Percentiles rank a stretch among this genome's conserved stretches.
phyloP scores from a whole-genome alignment of 2,888 invertebrate genomes.

The Altica lythri region DNA sequence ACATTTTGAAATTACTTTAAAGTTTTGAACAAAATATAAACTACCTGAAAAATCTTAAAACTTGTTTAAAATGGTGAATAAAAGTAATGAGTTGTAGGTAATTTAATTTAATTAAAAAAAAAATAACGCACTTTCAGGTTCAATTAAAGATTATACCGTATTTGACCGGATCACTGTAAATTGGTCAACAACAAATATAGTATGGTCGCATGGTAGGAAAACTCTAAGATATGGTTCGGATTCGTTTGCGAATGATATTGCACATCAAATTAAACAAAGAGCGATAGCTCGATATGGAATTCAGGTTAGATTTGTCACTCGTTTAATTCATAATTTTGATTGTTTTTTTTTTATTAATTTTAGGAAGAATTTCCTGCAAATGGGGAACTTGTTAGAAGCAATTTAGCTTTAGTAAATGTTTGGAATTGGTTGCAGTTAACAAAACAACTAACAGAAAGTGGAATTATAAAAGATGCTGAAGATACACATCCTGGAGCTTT shows the following conservation, averaged over 20 bases:
- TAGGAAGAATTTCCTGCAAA: conserved; percentile 78
- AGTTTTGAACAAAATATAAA: too few species aligned
- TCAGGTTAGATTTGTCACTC: conserved; percentile 60
- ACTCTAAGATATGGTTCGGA: conserved; percentile 66
- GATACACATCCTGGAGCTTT: conserved; percentile 68
- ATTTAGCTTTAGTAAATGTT: conserved; percentile 73
- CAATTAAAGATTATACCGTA: conserved; percentile 74
- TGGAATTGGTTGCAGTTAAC: conserved; percentile 85
- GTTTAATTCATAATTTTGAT: background rate
- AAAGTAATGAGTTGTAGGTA: too few species aligned
- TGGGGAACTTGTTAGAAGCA: conserved; percentile 77
- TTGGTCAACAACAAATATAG: conserved; percentile 75
- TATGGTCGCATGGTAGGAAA: conserved; percentile 76
- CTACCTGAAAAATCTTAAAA: too few species aligned
- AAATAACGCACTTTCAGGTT: too few species aligned
- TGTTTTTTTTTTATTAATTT: conserved; percentile 30
- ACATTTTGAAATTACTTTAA: too few species aligned
- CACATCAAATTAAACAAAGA: conserved; percentile 71
- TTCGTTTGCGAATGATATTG: conserved; percentile 67
- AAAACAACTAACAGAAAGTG: conserved; percentile 71
- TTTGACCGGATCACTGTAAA: conserved; percentile 81
- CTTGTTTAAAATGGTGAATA: too few species aligned
- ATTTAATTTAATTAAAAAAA: background rate
- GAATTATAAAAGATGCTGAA: conserved; percentile 61
- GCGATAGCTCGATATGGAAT: conserved; percentile 79